Evolutionary conservation across 2,888 invertebrate genomes (phyloP).

Genomic region (Scaptomyza flava): DNA sequence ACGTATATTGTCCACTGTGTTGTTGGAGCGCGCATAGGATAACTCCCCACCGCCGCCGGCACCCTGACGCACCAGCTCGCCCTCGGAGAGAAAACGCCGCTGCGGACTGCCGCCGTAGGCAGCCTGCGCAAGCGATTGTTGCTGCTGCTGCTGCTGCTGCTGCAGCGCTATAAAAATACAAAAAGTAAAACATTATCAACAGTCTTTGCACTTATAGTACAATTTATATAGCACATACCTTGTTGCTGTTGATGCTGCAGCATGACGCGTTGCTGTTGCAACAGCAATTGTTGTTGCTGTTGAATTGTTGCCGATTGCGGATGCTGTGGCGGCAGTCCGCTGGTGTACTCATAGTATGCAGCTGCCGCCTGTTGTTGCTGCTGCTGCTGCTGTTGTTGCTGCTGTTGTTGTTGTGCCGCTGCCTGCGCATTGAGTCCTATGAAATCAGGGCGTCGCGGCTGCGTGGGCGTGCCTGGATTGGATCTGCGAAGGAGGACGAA

Average conservation of each 20-base stretch:
- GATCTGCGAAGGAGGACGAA: constrained; percentile 87
- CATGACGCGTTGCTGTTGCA: constrained; percentile 83
- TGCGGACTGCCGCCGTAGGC: constrained; percentile 88
- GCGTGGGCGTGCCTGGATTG: constrained; percentile 96
- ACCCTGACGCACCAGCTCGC: constrained; percentile 90
- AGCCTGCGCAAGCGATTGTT: constrained; percentile 67
- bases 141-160: constrained; percentile 60
- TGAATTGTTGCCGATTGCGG: constrained; percentile 84
- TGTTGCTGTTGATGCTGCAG: constrained; percentile 75
- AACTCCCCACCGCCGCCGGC: constrained; percentile 84
- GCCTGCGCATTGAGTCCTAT: constrained; percentile 88
- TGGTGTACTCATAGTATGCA: constrained; percentile 84
- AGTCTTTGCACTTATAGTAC: too few relatives aligned
- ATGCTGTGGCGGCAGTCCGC: constrained; percentile 83
- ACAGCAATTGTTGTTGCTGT: constrained; percentile 81
- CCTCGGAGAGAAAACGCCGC: constrained; percentile 92
- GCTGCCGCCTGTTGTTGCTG: constrained; percentile 79
- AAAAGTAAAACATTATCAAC: background rate
- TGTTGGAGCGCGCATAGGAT: constrained; percentile 89
- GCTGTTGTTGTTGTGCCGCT: constrained; percentile 76
- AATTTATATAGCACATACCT: background rate
- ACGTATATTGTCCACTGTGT: constrained; percentile 93
- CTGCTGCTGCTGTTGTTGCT: constrained; percentile 76
- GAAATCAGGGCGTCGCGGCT: constrained; percentile 94
- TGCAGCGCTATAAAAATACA: constrained; percentile 38